Conservation (phyloP, 2,113 vertebrate genomes). For the Empidonax traillii region DNA sequence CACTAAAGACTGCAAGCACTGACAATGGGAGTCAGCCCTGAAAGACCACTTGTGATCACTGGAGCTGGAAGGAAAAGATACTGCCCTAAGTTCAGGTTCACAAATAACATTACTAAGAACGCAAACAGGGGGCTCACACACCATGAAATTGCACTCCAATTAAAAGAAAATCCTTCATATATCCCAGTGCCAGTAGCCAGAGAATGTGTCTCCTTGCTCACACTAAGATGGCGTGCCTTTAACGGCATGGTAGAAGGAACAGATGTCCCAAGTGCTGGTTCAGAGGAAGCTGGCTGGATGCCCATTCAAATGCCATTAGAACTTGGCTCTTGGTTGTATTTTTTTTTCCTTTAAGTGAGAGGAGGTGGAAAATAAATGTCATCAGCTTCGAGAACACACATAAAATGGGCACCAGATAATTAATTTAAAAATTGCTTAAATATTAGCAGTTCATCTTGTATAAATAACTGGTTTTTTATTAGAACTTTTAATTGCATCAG, state of each 20-base stretch:
- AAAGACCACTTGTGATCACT: neutral
- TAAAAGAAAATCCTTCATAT: neutral
- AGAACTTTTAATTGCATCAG: conserved; percentile 40
- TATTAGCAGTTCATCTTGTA: conserved; percentile 44
- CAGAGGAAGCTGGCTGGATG: conserved; percentile 5
- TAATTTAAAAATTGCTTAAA: conserved; percentile 31
- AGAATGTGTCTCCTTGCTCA: neutral
- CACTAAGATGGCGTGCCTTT: neutral
- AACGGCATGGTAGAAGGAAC: conserved; percentile 2
- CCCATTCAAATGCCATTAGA: conserved; percentile 41
- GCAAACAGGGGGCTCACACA: neutral
- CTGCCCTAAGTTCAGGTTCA: neutral
- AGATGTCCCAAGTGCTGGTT: conserved; percentile 31
- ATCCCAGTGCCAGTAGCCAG: neutral
- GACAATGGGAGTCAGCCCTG: neutral
- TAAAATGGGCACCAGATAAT: conserved; percentile 11
- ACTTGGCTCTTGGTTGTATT: neutral
- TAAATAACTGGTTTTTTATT: conserved; percentile 52
- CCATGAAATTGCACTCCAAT: neutral
- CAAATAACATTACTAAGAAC: neutral
- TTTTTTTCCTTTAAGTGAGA: conserved; percentile 27
- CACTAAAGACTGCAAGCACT: neutral
- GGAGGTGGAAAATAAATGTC: conserved; percentile 20
- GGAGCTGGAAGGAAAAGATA: neutral
- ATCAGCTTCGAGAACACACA: conserved; percentile 4